Evolutionary conservation across 2,113 vertebrate genomes (phyloP).

Genomic region (Myiozetetes cayanensis): DNA sequence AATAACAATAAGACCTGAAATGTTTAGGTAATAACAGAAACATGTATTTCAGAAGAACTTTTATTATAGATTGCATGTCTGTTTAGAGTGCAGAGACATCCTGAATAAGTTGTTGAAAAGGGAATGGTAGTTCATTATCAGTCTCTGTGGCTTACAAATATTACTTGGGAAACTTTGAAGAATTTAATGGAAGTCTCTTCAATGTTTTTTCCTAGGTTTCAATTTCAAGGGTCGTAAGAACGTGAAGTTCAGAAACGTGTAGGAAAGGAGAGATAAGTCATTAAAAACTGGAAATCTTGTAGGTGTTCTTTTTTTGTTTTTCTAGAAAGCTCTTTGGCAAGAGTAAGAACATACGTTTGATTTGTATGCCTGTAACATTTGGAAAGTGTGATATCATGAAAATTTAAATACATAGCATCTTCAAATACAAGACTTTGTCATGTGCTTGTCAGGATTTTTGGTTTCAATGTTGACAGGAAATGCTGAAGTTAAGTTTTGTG

Average conservation of each 20-base stretch:
- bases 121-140: neutral
- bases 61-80: neutral
- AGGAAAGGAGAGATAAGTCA: neutral
- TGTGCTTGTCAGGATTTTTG: conserved; percentile 50
- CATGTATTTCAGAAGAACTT: neutral
- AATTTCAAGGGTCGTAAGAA: neutral
- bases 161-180: neutral
- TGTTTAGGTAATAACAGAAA: neutral
- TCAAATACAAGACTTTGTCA: conserved; percentile 41
- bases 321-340: conserved; percentile 21
- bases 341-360: conserved; percentile 1
- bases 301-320: neutral
- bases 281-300: neutral
- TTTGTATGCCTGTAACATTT: conserved; percentile 54
- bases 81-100: neutral
- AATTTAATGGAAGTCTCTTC: neutral
- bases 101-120: neutral
- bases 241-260: neutral
- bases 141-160: neutral
- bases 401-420: conserved; percentile 54
- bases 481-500: conserved; percentile 34
- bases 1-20: neutral
- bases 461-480: conserved; percentile 45
- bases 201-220: neutral
- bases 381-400: conserved; percentile 51